Evolutionary conservation across 2,113 vertebrate genomes (phyloP).

Genomic region (Ibidorhyncha struthersii): DNA sequence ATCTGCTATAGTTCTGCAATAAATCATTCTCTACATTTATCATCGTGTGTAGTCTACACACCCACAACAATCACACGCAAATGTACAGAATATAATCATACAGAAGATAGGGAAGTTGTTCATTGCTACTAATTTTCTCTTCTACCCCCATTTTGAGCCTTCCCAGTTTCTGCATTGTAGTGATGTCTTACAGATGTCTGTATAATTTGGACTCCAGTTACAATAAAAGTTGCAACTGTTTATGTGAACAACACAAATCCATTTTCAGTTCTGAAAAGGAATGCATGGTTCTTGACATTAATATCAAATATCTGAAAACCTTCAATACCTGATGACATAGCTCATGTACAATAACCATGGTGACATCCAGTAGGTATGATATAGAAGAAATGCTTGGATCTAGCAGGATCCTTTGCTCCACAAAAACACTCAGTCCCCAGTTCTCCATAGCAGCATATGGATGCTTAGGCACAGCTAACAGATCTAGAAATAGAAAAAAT

Average conservation of each 20-base stretch:
- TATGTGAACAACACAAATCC: background rate
- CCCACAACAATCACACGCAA: background rate
- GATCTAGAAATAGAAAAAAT: conserved; percentile 82
- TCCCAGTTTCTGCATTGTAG: background rate
- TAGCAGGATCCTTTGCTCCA: conserved; percentile 90
- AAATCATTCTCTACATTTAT: conserved; percentile 24
- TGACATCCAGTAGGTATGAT: conserved; percentile 90
- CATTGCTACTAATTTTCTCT: background rate
- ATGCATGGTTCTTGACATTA: background rate
- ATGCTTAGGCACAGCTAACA: conserved; percentile 90
- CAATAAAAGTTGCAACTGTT: background rate
- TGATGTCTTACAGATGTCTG: background rate
- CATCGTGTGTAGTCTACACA: background rate
- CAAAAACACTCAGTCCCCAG: conserved; percentile 91
- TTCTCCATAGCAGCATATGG: conserved; percentile 93
- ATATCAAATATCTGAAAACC: conserved; percentile 5
- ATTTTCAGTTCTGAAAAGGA: background rate
- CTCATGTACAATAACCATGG: conserved; percentile 89
- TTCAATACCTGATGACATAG: conserved; percentile 88
- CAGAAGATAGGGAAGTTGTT: background rate
- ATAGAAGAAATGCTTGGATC: conserved; percentile 89
- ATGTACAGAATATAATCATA: background rate
- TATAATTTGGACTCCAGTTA: background rate
- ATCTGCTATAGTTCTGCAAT: conserved; percentile 36
- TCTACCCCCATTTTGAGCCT: background rate